phyloP scores from a whole-genome alignment of 2,113 vertebrate genomes.

The Thalassoma bifasciatum region DNA sequence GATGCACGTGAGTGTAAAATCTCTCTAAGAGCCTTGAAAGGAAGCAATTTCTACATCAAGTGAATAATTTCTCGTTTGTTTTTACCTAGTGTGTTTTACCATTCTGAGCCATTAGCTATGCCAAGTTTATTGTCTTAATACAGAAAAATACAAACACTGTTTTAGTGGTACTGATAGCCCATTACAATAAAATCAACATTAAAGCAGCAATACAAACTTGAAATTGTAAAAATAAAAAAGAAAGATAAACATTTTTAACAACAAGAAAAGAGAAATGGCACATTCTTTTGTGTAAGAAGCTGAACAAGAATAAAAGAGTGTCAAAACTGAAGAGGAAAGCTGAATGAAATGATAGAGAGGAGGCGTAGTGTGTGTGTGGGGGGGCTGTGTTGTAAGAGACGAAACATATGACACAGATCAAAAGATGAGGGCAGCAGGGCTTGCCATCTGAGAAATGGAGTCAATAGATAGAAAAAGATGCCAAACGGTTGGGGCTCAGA shows the following conservation, averaged over 20 bases:
- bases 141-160: too few species aligned
- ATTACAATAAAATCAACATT: neutral
- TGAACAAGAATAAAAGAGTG: conserved; percentile 24
- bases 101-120: too few species aligned
- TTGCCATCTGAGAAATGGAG: conserved; percentile 56
- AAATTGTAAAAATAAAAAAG: too few species aligned
- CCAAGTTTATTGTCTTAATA: neutral
- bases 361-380: too few species aligned
- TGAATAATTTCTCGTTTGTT: too few species aligned
- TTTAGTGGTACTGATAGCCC: neutral
- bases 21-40: neutral
- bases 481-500: conserved; percentile 27
- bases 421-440: conserved; percentile 34
- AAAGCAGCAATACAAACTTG: conserved; percentile 5
- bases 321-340: conserved; percentile 20
- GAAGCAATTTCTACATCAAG: too few species aligned
- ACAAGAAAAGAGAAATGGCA: neutral
- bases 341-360: neutral
- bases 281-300: conserved; percentile 13
- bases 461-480: conserved; percentile 64
- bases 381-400: conserved; percentile 28
- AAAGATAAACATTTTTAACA: too few species aligned
- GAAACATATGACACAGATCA: conserved; percentile 63
- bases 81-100: too few species aligned
- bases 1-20: neutral